phyloP scores from a whole-genome alignment of 2,888 invertebrate species.

The Eristalis arbustorum region DNA sequence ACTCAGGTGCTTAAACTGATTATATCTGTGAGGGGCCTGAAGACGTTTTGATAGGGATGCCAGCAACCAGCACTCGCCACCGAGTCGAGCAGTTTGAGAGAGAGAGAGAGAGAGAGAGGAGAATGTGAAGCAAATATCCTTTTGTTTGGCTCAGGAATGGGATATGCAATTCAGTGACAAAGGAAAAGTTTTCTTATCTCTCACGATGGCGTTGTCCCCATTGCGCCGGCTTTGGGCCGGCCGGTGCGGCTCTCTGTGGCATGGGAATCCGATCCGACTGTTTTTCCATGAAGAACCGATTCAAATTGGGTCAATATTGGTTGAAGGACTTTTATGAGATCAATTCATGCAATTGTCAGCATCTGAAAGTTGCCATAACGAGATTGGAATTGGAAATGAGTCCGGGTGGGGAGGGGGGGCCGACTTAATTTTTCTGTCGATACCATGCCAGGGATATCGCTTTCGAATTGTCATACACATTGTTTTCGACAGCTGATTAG shows the following conservation, averaged over 20 bases:
- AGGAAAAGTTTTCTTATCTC: slow-evolving; percentile 59
- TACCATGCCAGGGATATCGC: background rate
- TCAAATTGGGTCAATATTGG: slow-evolving; percentile 60
- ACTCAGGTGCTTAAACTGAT: slow-evolving; percentile 69
- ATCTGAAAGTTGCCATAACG: slow-evolving; percentile 47
- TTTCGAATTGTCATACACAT: background rate
- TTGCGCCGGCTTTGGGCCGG: background rate
- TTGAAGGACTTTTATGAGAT: slow-evolving; percentile 58
- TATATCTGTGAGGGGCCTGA: slow-evolving; percentile 44
- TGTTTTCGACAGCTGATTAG: background rate
- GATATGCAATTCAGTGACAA: slow-evolving; percentile 61
- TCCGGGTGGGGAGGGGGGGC: slow-evolving; percentile 14
- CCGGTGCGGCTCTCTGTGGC: background rate
- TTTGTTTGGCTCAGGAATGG: slow-evolving; percentile 32
- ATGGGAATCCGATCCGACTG: background rate
- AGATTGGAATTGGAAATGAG: slow-evolving; percentile 62
- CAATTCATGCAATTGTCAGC: slow-evolving; percentile 68
- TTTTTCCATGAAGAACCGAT: slow-evolving; percentile 14
- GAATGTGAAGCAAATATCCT: slow-evolving; percentile 37
- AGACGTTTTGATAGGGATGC: background rate
- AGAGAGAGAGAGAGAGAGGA: too few relatives aligned
- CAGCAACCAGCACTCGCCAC: background rate
- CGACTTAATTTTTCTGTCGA: slow-evolving; percentile 13
- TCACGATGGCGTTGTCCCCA: slow-evolving; percentile 37
- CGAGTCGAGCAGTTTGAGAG: background rate